Evolutionary conservation across 2,888 invertebrate species (phyloP).

Genomic region (Agrochola litura): DNA sequence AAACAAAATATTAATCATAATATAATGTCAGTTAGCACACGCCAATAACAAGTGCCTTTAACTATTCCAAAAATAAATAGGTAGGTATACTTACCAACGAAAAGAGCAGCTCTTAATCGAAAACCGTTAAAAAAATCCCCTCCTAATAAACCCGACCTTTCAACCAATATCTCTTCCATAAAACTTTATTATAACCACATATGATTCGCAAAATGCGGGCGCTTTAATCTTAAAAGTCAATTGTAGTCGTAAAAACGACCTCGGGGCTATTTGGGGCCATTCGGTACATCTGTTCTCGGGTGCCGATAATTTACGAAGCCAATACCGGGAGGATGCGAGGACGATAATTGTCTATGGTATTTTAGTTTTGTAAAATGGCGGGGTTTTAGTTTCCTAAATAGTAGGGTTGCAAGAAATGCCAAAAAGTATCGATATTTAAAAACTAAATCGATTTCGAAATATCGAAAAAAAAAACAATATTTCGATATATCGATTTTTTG

Average conservation of each 20-base stretch:
- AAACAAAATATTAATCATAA: too few species aligned
- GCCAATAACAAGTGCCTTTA: too few species aligned
- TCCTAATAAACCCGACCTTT: constrained; percentile 17
- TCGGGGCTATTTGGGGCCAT: constrained; percentile 74
- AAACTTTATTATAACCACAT: constrained; percentile 66
- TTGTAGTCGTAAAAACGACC: constrained; percentile 74
- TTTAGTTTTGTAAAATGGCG: constrained; percentile 14
- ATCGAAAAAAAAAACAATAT: too few species aligned
- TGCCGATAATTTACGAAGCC: constrained; percentile 72
- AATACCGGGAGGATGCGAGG: constrained; percentile 48
- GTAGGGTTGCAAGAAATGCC: too few species aligned
- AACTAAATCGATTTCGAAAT: too few species aligned
- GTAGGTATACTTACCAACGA: background rate
- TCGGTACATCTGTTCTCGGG: constrained; percentile 77
- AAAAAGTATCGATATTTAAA: too few species aligned
- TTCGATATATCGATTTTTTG: too few species aligned
- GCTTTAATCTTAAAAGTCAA: constrained; percentile 69
- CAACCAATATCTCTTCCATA: constrained; percentile 53
- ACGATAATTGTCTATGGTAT: constrained; percentile 32
- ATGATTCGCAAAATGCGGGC: constrained; percentile 59
- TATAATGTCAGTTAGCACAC: too few species aligned
- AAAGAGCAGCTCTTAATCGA: constrained; percentile 1
- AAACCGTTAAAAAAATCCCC: constrained; percentile 4
- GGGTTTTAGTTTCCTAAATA: background rate
- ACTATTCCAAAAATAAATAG: too few species aligned